These are phyloP conservation scores for Imbricaverruca yamaguchii DNA, from an alignment of 2,888 invertebrate genomes.

Conservation along the genomic window DNA sequence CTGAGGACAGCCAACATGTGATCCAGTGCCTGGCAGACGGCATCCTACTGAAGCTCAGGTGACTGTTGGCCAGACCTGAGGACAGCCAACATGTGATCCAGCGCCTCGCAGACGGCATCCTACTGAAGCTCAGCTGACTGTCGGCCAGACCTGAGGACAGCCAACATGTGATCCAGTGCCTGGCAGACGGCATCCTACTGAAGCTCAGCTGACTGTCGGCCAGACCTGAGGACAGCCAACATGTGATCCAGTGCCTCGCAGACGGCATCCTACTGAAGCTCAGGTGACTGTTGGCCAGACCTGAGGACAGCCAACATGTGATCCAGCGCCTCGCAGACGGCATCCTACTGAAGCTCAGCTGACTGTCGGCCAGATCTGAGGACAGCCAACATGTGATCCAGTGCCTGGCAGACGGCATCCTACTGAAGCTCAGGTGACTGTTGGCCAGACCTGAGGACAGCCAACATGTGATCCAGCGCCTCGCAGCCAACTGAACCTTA, in stretches of 20 bases:
- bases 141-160: background rate
- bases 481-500: background rate
- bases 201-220: constrained; percentile 4
- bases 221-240: background rate
- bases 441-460: background rate
- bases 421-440: background rate
- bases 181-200: background rate
- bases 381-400: too few species aligned
- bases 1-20: too few species aligned
- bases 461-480: too few species aligned
- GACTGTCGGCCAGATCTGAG: background rate
- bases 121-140: background rate
- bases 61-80: background rate
- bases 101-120: background rate
- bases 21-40: background rate
- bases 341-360: background rate
- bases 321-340: background rate
- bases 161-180: too few species aligned
- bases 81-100: too few species aligned
- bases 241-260: too few species aligned
- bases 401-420: background rate
- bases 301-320: too few species aligned
- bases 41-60: background rate
- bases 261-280: background rate
- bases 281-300: background rate